These are phyloP conservation scores for Onychomys leucogaster DNA, from an alignment of 2,797 vertebrate genomes.

Conservation along the genomic window DNA sequence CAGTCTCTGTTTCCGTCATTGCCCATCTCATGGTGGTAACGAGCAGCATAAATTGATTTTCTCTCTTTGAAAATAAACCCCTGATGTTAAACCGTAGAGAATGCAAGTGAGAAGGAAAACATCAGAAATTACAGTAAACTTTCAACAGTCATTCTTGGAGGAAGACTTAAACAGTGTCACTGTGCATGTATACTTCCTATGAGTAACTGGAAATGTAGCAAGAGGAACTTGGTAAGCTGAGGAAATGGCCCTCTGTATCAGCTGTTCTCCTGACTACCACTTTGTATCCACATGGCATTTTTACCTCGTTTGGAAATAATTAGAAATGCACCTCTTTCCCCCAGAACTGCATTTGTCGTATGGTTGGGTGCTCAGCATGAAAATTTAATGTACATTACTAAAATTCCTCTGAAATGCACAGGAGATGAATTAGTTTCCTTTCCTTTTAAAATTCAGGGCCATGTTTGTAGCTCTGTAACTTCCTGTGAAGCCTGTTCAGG, in stretches of 20 bases:
- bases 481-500: not conserved
- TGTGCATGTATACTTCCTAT: not conserved
- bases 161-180: not conserved
- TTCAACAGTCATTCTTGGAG: not conserved
- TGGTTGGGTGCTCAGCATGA: not conserved
- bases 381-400: not conserved
- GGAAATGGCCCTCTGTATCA: not conserved
- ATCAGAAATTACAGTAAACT: not conserved
- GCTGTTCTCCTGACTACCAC: not conserved
- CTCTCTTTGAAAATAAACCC: not conserved
- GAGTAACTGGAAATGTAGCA: not conserved
- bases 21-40: not conserved
- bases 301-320: not conserved
- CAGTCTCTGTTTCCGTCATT: conserved; percentile 10
- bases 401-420: not conserved
- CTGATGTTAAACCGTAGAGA: not conserved
- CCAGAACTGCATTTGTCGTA: not conserved
- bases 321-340: not conserved
- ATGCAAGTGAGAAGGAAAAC: not conserved
- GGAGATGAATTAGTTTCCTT: not conserved
- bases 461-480: not conserved
- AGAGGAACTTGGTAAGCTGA: not conserved
- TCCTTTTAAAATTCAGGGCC: not conserved
- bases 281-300: no score
- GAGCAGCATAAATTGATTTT: conserved; percentile 12